Evolutionary conservation across 37 sponge, comb jelly and placozoan species (phyloP).

Genomic region (Haliclona indistincta): DNA sequence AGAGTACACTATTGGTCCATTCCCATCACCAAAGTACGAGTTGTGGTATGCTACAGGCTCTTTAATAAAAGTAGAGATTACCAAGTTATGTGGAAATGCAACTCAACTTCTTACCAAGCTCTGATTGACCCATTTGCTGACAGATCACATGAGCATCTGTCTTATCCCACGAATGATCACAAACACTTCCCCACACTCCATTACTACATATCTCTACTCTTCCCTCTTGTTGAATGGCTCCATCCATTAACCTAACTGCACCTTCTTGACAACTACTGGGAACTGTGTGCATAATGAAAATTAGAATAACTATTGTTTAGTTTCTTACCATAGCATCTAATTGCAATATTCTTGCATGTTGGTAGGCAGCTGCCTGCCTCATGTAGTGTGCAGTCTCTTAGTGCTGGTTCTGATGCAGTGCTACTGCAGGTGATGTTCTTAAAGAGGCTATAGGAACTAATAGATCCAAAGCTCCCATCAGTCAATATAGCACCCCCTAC

Average conservation of each 20-base stretch:
- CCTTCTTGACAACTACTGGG: neutral
- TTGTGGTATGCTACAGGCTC: neutral
- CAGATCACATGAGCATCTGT: conserved; percentile 2
- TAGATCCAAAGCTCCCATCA: neutral
- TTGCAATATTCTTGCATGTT: too few species aligned
- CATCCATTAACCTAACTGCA: neutral
- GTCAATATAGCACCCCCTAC: conserved; percentile 5
- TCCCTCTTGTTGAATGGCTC: neutral
- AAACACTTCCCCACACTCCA: conserved; percentile 3
- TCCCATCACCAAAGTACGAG: conserved; percentile 7
- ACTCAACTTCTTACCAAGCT: neutral
- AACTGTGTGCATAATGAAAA: neutral
- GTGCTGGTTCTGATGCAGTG: neutral
- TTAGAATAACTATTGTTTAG: neutral
- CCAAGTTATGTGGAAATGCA: neutral
- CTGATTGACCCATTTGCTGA: neutral
- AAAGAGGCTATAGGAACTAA: neutral
- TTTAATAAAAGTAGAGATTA: too few species aligned
- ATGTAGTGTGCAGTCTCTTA: neutral
- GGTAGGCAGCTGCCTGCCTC: too few species aligned
- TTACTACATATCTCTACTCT: conserved; percentile 7
- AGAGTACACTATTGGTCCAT: neutral
- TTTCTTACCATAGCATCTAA: neutral
- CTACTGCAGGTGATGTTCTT: neutral
- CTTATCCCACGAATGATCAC: neutral